Base-by-base conservation (phyloP, 2,113 vertebrate genomes). In the Laticauda laticaudata region DNA sequence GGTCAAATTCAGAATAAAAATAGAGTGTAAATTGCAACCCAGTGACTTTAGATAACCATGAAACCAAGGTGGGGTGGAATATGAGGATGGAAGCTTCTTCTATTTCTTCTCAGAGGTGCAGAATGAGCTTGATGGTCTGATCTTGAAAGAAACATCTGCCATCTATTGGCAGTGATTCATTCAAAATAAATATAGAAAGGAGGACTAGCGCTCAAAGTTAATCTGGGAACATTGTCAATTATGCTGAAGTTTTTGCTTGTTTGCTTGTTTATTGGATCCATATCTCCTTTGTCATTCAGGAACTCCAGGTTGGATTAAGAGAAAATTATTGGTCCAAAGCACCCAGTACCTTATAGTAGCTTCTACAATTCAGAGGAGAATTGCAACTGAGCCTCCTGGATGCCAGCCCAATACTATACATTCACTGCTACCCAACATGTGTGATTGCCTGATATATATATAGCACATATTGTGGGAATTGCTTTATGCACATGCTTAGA, bases 1-100 rank as follows among this genome's bases (percentile, higher is more conserved):
- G 69, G 55, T 48, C 34, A 54, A 89, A 45, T 56, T 93, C 88
- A 93, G 29, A 90, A 64, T n/a, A 87, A 90, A 93, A 93, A 93
- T 64, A 90, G 81, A 75, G n/a, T 86, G 15, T 45, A 86, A 45
- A 86, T 24, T 59, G 26, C 64, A 53, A 29, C 29, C 2, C 2
- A 2, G 26, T 85, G 89, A 64, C 8, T 34, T 48, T 45, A 34
- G 18, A 26, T 90, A 59, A 55, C 69, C n/a, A 61, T 59, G 55
- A 61, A 61, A 59, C 24, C 26, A 23, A 59, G 48, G 20, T 7
- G 1, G n/a, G n/a, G 55, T 39, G 75, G n/a, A 51, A 59, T 90
- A 5, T 61, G 29, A 69, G 69, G 90, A 90, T 39, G 88, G 89
- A 21, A 85, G 90, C 10, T 24, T 34, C 45, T 20, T 90, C n/a